phyloP scores from a whole-genome alignment of 2,888 invertebrate species.

The Agrilus biguttatus region DNA sequence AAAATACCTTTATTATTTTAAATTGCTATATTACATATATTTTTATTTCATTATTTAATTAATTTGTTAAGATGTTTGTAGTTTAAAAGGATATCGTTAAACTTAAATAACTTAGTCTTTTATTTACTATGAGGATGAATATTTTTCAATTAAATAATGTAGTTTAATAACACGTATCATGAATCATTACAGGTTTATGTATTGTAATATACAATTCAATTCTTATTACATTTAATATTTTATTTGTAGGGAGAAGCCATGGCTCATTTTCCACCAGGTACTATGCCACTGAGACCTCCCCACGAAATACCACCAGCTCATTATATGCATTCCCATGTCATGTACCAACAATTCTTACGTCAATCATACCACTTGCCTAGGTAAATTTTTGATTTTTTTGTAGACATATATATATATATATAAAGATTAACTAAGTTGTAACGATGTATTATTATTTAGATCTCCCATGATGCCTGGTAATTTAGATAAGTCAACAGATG shows the following conservation, averaged over 20 bases:
- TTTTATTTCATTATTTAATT: too few species aligned
- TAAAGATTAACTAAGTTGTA: not conserved
- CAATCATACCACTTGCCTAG: constrained; percentile 26
- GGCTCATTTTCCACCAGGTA: constrained; percentile 34
- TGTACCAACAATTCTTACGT: constrained; percentile 42
- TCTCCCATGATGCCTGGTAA: constrained; percentile 43
- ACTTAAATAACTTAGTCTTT: too few species aligned
- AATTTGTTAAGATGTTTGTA: too few species aligned
- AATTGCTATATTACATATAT: too few species aligned
- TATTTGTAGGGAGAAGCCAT: constrained; percentile 40
- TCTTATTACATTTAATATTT: constrained; percentile 1
- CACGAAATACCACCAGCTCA: constrained; percentile 34
- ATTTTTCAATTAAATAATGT: too few species aligned
- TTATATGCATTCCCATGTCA: constrained; percentile 37
- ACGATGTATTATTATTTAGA: constrained; percentile 13
- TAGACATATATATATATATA: not conserved
- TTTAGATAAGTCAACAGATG: constrained; percentile 44
- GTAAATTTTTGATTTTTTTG: constrained; percentile 12
- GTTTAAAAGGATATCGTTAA: too few species aligned
- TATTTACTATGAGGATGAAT: too few species aligned
- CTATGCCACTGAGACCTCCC: constrained; percentile 22
- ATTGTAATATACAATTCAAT: too few species aligned
- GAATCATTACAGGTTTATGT: too few species aligned
- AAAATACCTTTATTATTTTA: too few species aligned
- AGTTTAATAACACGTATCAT: too few species aligned